phyloP scores from a whole-genome alignment of 2,113 vertebrate genomes.

The Istiophorus platypterus region DNA sequence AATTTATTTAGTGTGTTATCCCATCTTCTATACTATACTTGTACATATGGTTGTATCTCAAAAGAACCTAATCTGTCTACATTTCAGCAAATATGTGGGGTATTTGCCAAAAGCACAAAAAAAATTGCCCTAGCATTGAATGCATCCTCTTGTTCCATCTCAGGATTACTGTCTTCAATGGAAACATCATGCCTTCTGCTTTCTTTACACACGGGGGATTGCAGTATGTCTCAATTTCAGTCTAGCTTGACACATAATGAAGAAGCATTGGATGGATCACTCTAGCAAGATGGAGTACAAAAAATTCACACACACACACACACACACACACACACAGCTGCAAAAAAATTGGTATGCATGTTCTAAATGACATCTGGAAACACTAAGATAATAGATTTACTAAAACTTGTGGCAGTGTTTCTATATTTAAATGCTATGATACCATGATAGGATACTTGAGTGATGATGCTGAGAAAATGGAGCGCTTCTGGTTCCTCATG shows the following conservation, averaged over 20 bases:
- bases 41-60: slow-evolving; percentile 15
- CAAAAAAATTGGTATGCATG: slow-evolving; percentile 20
- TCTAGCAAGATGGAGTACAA: slow-evolving; percentile 47
- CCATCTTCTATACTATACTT: slow-evolving; percentile 1
- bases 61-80: slow-evolving; percentile 7
- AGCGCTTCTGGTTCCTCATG: slow-evolving; percentile 47
- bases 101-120: slow-evolving; percentile 17
- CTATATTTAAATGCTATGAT: slow-evolving; percentile 77
- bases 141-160: slow-evolving; percentile 29
- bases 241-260: slow-evolving; percentile 54
- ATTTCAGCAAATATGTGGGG: background rate
- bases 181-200: slow-evolving; percentile 28
- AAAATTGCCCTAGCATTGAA: slow-evolving; percentile 11
- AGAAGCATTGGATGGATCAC: slow-evolving; percentile 43
- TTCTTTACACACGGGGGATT: slow-evolving; percentile 29
- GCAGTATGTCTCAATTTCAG: slow-evolving; percentile 61
- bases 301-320: slow-evolving; percentile 36
- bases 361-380: slow-evolving; percentile 77
- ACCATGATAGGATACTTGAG: slow-evolving; percentile 59
- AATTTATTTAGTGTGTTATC: slow-evolving; percentile 34
- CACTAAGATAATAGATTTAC: slow-evolving; percentile 70
- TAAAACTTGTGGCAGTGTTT: slow-evolving; percentile 60
- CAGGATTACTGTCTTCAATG: slow-evolving; percentile 20
- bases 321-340: slow-evolving; percentile 16
- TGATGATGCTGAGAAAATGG: slow-evolving; percentile 58